Conservation (phyloP, 2,888 invertebrate species). For the Tuberolachnus salignus region DNA sequence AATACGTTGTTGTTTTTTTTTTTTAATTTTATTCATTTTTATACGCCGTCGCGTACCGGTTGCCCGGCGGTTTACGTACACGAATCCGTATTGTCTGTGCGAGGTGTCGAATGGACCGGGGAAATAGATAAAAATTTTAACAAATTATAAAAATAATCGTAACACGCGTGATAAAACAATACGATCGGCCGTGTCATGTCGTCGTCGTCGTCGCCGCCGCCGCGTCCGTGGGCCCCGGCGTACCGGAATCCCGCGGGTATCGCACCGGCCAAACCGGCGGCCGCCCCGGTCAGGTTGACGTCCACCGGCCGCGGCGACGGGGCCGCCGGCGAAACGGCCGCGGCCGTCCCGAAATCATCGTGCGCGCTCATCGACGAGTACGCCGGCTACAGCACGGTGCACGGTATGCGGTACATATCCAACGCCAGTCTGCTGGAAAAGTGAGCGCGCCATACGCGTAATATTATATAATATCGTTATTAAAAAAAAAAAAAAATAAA, state of each 20-base stretch:
- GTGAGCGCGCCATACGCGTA: constrained; percentile 40
- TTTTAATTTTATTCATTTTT: too few relatives aligned
- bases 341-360: constrained; percentile 23
- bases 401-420: constrained; percentile 59
- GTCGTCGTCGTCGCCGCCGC: background rate
- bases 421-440: constrained; percentile 57
- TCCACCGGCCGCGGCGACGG: background rate
- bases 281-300: background rate
- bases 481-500: too few relatives aligned
- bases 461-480: too few relatives aligned
- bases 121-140: too few relatives aligned
- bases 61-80: too few relatives aligned
- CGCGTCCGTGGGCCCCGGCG: background rate
- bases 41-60: too few relatives aligned
- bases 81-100: too few relatives aligned
- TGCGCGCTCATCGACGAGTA: constrained; percentile 57
- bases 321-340: too few relatives aligned
- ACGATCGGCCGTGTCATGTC: background rate
- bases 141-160: too few relatives aligned
- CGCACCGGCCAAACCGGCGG: background rate
- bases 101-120: too few relatives aligned
- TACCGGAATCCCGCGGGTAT: background rate
- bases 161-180: too few relatives aligned
- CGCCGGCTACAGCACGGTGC: constrained; percentile 59
- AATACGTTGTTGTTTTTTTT: too few relatives aligned